A percentile compares a stretch with the other conserved stretches of the same genome.
These are phyloP conservation scores for Netelia fuscicornis DNA, from an alignment of 2,888 invertebrate genomes.

Conservation along the genomic window DNA sequence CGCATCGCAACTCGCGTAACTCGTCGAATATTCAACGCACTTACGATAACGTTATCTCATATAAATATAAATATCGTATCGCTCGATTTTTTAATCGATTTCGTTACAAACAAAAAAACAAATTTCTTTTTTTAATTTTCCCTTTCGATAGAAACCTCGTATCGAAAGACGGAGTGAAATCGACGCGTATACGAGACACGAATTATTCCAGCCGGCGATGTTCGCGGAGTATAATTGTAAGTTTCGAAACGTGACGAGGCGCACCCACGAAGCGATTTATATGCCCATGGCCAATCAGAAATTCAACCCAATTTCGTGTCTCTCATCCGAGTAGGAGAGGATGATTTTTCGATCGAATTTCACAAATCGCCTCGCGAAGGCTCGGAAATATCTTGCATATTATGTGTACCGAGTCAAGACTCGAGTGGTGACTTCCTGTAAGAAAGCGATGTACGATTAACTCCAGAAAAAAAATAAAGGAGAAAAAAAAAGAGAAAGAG, in stretches of 20 bases:
- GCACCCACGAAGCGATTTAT: background rate
- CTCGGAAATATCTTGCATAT: slow-evolving; percentile 8
- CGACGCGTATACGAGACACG: slow-evolving; percentile 27
- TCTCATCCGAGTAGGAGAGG: background rate
- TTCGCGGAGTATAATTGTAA: slow-evolving; percentile 38
- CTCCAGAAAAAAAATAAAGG: background rate
- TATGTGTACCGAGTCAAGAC: slow-evolving; percentile 3
- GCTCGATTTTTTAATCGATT: background rate
- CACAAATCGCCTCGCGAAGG: slow-evolving; percentile 24
- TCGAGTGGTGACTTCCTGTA: slow-evolving; percentile 38
- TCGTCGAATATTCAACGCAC: background rate
- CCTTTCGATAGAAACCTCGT: background rate
- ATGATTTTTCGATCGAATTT: slow-evolving; percentile 1
- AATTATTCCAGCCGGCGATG: slow-evolving; percentile 40
- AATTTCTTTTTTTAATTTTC: background rate
- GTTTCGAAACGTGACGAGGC: slow-evolving; percentile 46
- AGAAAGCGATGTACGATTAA: slow-evolving; percentile 45
- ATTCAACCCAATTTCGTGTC: slow-evolving; percentile 2
- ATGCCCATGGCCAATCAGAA: slow-evolving; percentile 10
- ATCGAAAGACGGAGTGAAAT: slow-evolving; percentile 37
- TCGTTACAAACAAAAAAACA: background rate
- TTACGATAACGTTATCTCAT: background rate
- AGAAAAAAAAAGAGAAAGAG: slow-evolving; percentile 5
- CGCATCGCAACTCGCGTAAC: slow-evolving; percentile 11
- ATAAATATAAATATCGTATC: background rate